Base-by-base conservation (phyloP, 2,113 vertebrate genomes). In the Hippocampus abdominalis region DNA sequence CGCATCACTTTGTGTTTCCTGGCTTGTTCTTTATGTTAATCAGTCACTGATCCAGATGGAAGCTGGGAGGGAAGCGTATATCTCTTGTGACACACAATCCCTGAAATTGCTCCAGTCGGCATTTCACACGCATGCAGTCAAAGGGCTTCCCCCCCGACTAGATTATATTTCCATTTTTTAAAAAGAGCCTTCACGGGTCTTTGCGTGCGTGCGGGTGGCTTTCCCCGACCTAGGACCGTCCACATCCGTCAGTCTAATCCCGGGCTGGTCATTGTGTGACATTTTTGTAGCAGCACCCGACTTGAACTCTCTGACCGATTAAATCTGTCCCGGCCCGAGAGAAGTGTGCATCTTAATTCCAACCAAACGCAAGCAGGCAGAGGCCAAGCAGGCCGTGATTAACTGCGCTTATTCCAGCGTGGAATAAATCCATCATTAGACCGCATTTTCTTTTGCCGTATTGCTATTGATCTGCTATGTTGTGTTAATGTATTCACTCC, bases 381-480 rank as follows among this genome's bases (percentile, higher is more conserved):
- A 84, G 77, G 69, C 80, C 71, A 82, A 87, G 77, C 80, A 83
- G 75, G 65, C 68, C 75, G 67, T 83, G 82, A 89, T 83, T 82
- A 85, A 88, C 77, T 78, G 75, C 65, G 54, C 62, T 62, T 79
- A 72, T 84, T 80, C 81, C 84, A 74, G 80, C 72, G 27, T 66
- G 53, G 74, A 76, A 81, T 83, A 86, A 85, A 85, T 74, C 61
- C 78, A 76, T 66, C 72, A 83, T 84, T 79, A 81, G 77, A 76
- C 49, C 72, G 66, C 61, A 73, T 80, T 72, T 86, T 76, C 60
- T 73, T 78, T 82, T 63, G 70, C 64, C 81, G 80, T 81, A 84
- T 77, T 79, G 77, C 77, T 82, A 89, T 89, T 85, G 89, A 90
- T 89, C 83, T 78, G 66, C 60, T 65, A 75, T 44, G 48, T n/a